Evolutionary conservation across 2,113 vertebrate genomes (phyloP), one percentile per base, ranked within the genome.

Genomic region (Amazona guildingii): DNA sequence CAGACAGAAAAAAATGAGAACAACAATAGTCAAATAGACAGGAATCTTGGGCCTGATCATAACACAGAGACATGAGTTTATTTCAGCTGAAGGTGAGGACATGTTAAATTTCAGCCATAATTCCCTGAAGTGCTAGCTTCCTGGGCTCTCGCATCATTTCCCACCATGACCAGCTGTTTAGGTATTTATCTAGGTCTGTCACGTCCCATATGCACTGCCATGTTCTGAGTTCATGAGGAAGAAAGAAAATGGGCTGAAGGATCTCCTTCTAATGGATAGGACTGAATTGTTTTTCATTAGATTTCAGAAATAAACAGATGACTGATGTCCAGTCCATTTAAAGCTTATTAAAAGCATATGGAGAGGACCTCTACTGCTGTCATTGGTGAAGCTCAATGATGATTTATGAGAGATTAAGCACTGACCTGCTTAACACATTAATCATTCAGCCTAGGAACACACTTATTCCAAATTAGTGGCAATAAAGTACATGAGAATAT

Each of bases 231-330:
- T 95, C 83, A 85, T 13, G 55, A 59, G 35, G 33, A 94, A 59
- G 33, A 64, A 77, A 86, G n/a, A 68, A 91, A 95, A 94, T 8
- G 8, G 48, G 28, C n/a, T 63, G 51, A 75, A 75, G n/a, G 21
- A 54, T 83, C 49, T 72, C 62, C 43, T 91, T 64, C 57, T 90
- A 88, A 90, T 49, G 54, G 69, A 74, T 28, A 66, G 57, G 27
- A 80, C 13, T 79, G 37, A 82, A 84, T 33, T 52, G 49, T 18
- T 94, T 92, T 86, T 77, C 76, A 95, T 78, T 88, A 52, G 31
- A 69, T 77, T 92, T 93, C 91, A 92, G 68, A 85, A 95, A 92
- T 52, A 92, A 91, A 57, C 57, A 96, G 66, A 84, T 83, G 73
- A 54, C 43, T 92, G 39, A 82, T 51, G 82, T 63, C 33, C 86